Evolutionary conservation across 2,797 vertebrate genomes (phyloP), one percentile per base, ranked within the genome.

Genomic region (Miichthys miiuy): DNA sequence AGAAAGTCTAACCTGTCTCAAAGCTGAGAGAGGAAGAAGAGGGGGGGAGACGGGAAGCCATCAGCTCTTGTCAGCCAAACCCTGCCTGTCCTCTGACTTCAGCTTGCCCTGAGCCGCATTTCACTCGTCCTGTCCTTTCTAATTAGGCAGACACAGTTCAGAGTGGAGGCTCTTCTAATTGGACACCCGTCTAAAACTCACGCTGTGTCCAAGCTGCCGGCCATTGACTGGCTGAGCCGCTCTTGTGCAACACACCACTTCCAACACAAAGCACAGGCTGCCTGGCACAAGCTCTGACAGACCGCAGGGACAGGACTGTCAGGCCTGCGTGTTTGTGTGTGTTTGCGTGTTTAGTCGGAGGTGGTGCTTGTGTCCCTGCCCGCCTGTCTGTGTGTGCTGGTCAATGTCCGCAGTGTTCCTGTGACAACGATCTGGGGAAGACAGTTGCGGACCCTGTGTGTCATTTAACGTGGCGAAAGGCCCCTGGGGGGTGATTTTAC

Each of bases 381-480:
- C 30, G 89, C 63, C 80, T 79, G 86, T 71, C 81, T 62, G 85
- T 41, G 77, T 18, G 51, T 63, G 25, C 80, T 76, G 90, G 75
- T 91, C 87, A 88, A 68, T 87, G 92, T 90, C 89, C 89, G 84
- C 82, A 76, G 82, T 90, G 92, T 93, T 93, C 92, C 90, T 90
- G 93, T 88, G 90, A 93, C 79, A 64, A 84, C 62, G 75, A 84
- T 90, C 89, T 84, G 74, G 89, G 75, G 85, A 80, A 69, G 89
- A 90, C 86, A 89, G 87, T 89, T 75, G 88, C 70, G 69, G 83
- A 79, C 83, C 72, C 50, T 70, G 86, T 83, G 86, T 91, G 92
- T 91, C 91, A 89, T 87, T 87, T 88, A 91, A 89, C 75, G 20
- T n/a, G 77, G 77, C 51, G 74, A 90, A 81, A 86, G 84, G 81